Percentiles rank a stretch among this genome's conserved stretches.
These are phyloP conservation scores for Antennarius maculatus DNA, from an alignment of 2,797 vertebrate species.

Conservation along the genomic window DNA sequence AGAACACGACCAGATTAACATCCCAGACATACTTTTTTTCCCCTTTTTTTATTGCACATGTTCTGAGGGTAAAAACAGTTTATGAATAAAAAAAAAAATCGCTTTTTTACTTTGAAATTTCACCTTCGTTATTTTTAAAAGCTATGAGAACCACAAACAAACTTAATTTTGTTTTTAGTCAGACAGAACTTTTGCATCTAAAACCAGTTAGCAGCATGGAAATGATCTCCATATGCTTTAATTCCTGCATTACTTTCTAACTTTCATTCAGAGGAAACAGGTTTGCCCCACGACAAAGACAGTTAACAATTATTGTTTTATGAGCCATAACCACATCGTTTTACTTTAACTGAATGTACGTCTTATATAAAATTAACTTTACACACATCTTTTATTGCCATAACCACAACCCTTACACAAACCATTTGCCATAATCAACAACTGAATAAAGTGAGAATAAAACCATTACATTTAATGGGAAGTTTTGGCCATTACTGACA, in stretches of 20 bases:
- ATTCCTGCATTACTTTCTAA: neutral
- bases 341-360: neutral
- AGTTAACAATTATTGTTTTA: conserved; percentile 14
- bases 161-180: neutral
- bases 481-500: neutral
- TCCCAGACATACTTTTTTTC: neutral
- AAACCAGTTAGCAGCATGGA: neutral
- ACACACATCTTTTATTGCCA: neutral
- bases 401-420: neutral
- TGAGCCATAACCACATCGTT: conserved; percentile 6
- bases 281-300: neutral
- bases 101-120: neutral
- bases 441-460: neutral
- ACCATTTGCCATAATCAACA: neutral
- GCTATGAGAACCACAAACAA: neutral
- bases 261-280: neutral
- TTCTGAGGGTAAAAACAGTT: too few relatives aligned
- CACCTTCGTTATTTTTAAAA: neutral
- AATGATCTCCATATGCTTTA: neutral
- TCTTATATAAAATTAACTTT: neutral
- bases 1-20: neutral
- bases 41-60: too few relatives aligned
- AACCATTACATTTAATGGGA: neutral
- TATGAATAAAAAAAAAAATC: too few relatives aligned
- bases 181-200: neutral